Evolutionary conservation across 2,797 vertebrate species (phyloP).

Genomic region (Sparus aurata): DNA sequence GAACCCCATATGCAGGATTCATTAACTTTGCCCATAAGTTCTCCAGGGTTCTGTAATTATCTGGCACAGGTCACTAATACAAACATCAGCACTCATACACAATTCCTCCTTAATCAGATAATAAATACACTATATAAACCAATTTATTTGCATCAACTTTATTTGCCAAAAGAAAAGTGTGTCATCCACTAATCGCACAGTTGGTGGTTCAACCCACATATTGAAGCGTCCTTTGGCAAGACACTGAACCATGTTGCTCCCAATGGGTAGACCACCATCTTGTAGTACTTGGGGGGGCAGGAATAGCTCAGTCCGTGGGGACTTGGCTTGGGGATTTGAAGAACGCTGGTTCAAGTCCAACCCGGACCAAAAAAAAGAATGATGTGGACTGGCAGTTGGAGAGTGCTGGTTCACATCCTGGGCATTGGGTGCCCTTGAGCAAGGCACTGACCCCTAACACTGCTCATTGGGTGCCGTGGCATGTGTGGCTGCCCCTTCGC

Average conservation of each 20-base stretch:
- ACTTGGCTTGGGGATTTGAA: no score
- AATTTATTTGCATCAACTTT: conserved; percentile 22
- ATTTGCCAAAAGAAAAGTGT: conserved; percentile 7
- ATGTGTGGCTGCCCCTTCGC: no score
- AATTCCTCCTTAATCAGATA: background rate
- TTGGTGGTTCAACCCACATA: conserved; percentile 2
- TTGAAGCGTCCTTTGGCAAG: background rate
- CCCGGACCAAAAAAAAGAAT: no score
- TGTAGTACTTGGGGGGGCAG: no score
- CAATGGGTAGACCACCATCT: background rate
- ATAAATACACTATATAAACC: conserved; percentile 19
- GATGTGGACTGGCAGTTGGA: no score
- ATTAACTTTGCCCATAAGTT: conserved; percentile 47
- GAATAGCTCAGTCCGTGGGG: no score
- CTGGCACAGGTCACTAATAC: conserved; percentile 15
- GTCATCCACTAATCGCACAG: background rate
- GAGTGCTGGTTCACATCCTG: no score
- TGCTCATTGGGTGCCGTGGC: no score
- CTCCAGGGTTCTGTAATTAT: conserved; percentile 42
- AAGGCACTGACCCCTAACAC: no score
- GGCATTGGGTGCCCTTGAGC: no score
- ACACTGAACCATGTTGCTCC: background rate
- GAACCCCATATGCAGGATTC: conserved; percentile 17
- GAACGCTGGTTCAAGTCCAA: no score
- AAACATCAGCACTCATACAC: conserved; percentile 21